Base-by-base conservation (phyloP, 2,888 invertebrate species). In the Lithophane leautieri region DNA sequence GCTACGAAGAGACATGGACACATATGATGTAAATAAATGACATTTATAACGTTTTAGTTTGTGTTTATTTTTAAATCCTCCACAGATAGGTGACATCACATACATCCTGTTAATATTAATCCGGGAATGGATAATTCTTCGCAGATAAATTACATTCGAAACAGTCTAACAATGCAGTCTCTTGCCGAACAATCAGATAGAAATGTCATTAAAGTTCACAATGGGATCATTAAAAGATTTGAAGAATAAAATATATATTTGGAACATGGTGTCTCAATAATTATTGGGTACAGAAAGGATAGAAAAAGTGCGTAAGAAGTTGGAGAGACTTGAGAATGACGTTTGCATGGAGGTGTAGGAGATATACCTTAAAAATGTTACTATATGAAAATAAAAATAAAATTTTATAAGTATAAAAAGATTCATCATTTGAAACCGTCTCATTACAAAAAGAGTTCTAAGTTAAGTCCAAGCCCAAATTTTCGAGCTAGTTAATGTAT, bases 1-100 rank as follows among this genome's bases (percentile, higher is more conserved):
- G 97, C 90, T 3, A 89, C 88, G 16, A 93, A 93, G 81, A 91
- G 91, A 89, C 91, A 91, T 78, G 88, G 87, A 79, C 80, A 78
- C 70, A 78, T 88, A 65, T 88, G 60, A 82, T 65, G 60, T 73
- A 76, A 83, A 84, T 83, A 86, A 81, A 82, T 68, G 14, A 77
- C 62, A 72, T 70, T 58, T 80, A 56, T 40, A 44, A 62, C 6
- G 4, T 47, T 73, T 58, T 28, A 47, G 1, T 68, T 81, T 52
- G 50, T 19, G 56, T 83, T 83, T 82, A 81, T 74, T 70, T 61
- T 28, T 16, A 8, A 67, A 72, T 61, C 34, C 9, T 65, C 60
- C 11, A 61, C n/a, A 60, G 16, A 63, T 56, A 47, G 22, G 0
- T 19, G 7, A 19, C 47, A 19, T 16, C 16, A 47, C 34, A 22